Evolutionary conservation across 1,140 invertebrate genomes (phyloP).

Genomic region (Drosophila bifasciata): DNA sequence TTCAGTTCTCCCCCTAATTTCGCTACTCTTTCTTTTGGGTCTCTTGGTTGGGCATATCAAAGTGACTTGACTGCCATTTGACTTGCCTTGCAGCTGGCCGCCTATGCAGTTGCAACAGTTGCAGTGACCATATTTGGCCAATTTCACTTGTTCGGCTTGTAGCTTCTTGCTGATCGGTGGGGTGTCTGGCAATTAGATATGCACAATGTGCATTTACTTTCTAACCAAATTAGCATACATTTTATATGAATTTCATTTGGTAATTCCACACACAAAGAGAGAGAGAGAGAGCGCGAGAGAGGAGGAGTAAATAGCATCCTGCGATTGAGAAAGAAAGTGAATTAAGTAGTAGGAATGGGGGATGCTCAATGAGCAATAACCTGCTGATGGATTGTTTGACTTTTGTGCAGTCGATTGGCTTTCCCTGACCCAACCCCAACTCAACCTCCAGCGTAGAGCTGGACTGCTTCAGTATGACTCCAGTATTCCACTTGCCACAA

Average conservation of each 20-base stretch:
- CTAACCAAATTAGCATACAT: conserved; percentile 52
- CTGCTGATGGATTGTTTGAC: conserved; percentile 34
- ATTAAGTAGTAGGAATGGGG: conserved; percentile 19
- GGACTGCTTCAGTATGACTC: too few relatives aligned
- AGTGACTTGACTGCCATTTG: conserved; percentile 62
- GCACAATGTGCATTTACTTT: conserved; percentile 53
- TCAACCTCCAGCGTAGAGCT: too few relatives aligned
- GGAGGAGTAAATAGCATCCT: conserved; percentile 32
- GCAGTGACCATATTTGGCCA: conserved; percentile 69
- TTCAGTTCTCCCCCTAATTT: conserved; percentile 7
- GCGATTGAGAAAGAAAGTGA: conserved; percentile 44
- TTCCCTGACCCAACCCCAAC: conserved; percentile 43
- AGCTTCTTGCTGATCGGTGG: conserved; percentile 25
- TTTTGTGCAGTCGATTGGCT: conserved; percentile 18
- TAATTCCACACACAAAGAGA: background rate
- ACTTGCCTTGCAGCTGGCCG: conserved; percentile 49
- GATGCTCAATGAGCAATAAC: conserved; percentile 3
- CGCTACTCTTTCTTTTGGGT: conserved; percentile 13
- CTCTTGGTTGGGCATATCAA: conserved; percentile 53
- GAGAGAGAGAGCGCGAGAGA: too few relatives aligned
- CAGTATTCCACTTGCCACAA: conserved; percentile 48
- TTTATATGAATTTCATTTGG: conserved; percentile 4
- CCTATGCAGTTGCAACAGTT: conserved; percentile 46
- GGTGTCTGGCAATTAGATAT: conserved; percentile 49
- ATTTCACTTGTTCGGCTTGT: conserved; percentile 71